Conservation (phyloP, 2,888 invertebrate genomes). For the Cataglyphis altisquamis region DNA sequence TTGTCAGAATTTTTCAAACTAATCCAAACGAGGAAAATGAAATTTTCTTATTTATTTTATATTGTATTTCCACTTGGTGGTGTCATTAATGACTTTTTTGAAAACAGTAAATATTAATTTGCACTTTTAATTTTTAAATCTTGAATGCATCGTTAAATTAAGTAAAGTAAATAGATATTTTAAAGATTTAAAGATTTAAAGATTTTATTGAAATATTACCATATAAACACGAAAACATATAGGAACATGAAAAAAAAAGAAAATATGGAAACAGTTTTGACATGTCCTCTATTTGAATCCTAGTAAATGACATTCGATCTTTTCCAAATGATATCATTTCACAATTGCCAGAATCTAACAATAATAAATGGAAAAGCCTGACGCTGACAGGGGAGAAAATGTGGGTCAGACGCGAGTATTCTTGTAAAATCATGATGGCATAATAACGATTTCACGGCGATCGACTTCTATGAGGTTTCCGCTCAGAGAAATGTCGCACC, state of each 20-base stretch:
- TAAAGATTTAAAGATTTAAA: not conserved
- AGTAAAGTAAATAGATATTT: not conserved
- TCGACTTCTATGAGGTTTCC: conserved; percentile 1
- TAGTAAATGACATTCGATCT: conserved; percentile 30
- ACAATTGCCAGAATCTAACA: conserved; percentile 21
- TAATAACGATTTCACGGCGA: conserved; percentile 53
- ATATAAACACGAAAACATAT: not conserved
- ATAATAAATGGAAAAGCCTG: conserved; percentile 35
- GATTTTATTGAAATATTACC: not conserved
- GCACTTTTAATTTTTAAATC: not conserved
- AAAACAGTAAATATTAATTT: not conserved
- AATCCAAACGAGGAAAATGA: not conserved
- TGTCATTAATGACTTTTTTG: not conserved
- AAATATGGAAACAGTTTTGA: not conserved
- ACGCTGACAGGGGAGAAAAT: conserved; percentile 40
- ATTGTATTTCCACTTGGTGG: not conserved
- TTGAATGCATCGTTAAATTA: not conserved
- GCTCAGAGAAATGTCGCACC: not conserved
- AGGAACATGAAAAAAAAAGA: not conserved
- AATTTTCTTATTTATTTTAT: not conserved
- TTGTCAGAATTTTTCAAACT: not conserved
- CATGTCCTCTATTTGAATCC: not conserved
- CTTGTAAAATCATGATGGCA: conserved; percentile 44
- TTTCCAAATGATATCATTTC: conserved; percentile 16
- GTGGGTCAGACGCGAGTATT: conserved; percentile 45